phyloP scores from a whole-genome alignment of 2,113 vertebrate species.

The Limnothrissa miodon region DNA sequence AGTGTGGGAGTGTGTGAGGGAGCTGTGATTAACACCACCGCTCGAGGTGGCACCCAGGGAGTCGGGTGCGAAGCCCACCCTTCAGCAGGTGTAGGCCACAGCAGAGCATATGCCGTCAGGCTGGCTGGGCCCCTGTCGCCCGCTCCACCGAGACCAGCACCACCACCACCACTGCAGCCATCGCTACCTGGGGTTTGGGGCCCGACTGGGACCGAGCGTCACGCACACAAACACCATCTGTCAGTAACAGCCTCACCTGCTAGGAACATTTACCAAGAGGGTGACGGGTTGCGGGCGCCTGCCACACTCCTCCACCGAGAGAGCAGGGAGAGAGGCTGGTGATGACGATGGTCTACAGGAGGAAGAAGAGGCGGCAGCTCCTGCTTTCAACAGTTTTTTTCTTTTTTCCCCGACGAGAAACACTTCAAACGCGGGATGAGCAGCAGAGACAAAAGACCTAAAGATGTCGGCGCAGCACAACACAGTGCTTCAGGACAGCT shows the following conservation, averaged over 20 bases:
- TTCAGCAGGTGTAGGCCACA: constrained; percentile 79
- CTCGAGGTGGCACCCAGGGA: constrained; percentile 61
- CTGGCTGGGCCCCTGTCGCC: constrained; percentile 56
- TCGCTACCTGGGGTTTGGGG: constrained; percentile 69
- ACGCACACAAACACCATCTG: constrained; percentile 87
- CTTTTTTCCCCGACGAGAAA: no score
- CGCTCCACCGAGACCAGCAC: constrained; percentile 69
- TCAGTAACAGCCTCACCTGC: constrained; percentile 68
- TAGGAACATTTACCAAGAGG: constrained; percentile 64
- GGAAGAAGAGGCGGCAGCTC: background rate
- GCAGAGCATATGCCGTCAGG: constrained; percentile 78
- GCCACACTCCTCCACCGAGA: background rate
- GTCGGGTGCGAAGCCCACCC: constrained; percentile 66
- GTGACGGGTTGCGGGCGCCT: constrained; percentile 47
- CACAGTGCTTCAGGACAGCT: constrained; percentile 62
- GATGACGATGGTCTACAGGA: background rate
- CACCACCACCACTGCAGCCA: constrained; percentile 61
- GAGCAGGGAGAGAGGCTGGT: background rate
- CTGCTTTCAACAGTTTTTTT: background rate
- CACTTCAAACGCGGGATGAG: constrained; percentile 45
- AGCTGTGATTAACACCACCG: constrained; percentile 68
- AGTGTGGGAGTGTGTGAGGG: constrained; percentile 67
- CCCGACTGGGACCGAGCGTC: constrained; percentile 80
- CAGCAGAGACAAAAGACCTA: constrained; percentile 43
- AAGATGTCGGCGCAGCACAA: constrained; percentile 14